A percentile compares a stretch with the other conserved stretches of the same genome.
Conservation (phyloP, 2,888 invertebrate genomes). For the Mythimna ferrago region DNA sequence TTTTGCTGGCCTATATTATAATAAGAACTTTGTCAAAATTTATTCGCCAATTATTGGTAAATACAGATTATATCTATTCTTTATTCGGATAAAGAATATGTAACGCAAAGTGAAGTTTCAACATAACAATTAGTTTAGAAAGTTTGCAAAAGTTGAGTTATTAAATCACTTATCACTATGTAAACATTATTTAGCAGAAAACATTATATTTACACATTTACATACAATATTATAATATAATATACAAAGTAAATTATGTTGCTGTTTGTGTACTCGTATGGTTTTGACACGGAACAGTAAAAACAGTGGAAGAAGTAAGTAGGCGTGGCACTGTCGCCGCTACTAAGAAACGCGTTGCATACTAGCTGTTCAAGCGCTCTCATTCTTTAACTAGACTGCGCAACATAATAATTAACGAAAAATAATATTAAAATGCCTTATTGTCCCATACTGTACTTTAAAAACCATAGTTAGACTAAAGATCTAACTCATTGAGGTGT, state of each 20-base stretch:
- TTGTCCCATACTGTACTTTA: no score
- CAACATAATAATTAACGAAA: no score
- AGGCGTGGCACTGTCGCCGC: no score
- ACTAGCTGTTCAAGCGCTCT: no score
- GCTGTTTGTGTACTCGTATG: constrained; percentile 32
- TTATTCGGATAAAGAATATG: background rate
- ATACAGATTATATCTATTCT: background rate
- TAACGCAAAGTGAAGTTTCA: background rate
- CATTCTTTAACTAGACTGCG: no score
- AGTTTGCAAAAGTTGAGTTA: constrained; percentile 4
- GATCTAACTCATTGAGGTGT: no score
- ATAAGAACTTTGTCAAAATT: background rate
- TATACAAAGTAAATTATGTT: constrained; percentile 44
- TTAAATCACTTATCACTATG: constrained; percentile 9
- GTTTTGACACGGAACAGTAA: no score
- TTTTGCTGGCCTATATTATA: constrained; percentile 39
- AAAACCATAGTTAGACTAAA: no score
- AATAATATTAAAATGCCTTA: no score
- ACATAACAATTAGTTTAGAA: background rate
- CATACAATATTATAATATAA: constrained; percentile 14
- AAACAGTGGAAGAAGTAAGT: no score
- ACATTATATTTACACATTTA: constrained; percentile 21
- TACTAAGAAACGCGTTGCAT: no score
- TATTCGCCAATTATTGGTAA: background rate
- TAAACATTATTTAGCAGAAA: constrained; percentile 9